Evolutionary conservation across 92 coral and sea anemone species (phyloP).

Genomic region (Palythoa grandis): DNA sequence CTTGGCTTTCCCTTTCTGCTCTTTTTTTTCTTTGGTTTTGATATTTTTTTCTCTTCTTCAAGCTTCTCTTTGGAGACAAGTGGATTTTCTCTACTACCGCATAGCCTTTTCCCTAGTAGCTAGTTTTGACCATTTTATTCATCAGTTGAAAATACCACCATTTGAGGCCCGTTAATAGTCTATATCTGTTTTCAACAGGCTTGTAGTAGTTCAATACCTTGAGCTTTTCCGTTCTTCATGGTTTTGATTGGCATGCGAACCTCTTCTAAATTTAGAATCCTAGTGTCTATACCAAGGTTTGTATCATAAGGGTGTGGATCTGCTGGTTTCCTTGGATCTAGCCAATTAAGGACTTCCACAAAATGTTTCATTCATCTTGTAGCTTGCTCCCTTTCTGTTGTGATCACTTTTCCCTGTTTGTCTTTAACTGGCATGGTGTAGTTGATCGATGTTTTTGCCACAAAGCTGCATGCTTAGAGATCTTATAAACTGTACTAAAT

Average conservation of each 20-base stretch:
- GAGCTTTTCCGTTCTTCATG: slow-evolving; percentile 33
- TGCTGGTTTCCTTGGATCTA: slow-evolving; percentile 46
- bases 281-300: slow-evolving; percentile 13
- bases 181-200: slow-evolving; percentile 11
- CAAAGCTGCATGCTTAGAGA: neutral
- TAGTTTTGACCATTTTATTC: too few relatives aligned
- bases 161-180: neutral
- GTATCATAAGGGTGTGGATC: slow-evolving; percentile 28
- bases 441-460: too few relatives aligned
- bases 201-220: neutral
- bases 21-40: slow-evolving; percentile 20
- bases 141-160: too few relatives aligned
- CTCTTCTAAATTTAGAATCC: slow-evolving; percentile 6
- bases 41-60: slow-evolving; percentile 17
- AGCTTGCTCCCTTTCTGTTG: slow-evolving; percentile 26
- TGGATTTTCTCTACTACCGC: too few relatives aligned
- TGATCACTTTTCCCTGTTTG: slow-evolving; percentile 10
- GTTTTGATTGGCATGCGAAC: slow-evolving; percentile 29
- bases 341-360: slow-evolving; percentile 45
- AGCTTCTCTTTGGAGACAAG: too few relatives aligned
- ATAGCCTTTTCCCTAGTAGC: too few relatives aligned
- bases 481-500: neutral
- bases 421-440: slow-evolving; percentile 41
- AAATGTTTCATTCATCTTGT: slow-evolving; percentile 43
- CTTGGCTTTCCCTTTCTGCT: slow-evolving; percentile 27